Conservation (phyloP, 2,888 invertebrate genomes). For the Escarpia spicata region DNA sequence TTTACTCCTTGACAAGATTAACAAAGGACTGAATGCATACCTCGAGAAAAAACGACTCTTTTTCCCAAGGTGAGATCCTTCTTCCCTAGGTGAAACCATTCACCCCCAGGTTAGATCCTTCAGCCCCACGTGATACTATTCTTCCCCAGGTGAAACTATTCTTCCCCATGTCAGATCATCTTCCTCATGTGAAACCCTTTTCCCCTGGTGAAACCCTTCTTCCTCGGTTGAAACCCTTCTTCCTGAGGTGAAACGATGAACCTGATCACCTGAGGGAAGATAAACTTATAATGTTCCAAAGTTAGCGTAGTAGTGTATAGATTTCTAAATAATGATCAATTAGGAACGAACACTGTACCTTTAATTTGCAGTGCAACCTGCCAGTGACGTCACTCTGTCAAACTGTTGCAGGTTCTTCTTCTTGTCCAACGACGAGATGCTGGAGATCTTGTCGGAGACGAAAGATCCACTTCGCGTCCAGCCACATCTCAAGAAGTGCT, state of each 20-base stretch:
- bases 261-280: no score
- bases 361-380: not conserved
- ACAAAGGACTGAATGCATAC: constrained; percentile 66
- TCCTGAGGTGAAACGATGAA: not conserved
- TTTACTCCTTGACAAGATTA: constrained; percentile 64
- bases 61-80: constrained; percentile 58
- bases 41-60: constrained; percentile 66
- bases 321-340: no score
- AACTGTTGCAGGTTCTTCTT: constrained; percentile 62
- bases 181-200: no score
- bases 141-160: not conserved
- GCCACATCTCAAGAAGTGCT: constrained; percentile 66
- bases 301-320: no score
- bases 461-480: constrained; percentile 66
- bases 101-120: not conserved
- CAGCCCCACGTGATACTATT: not conserved
- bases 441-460: constrained; percentile 66
- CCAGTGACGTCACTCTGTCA: not conserved
- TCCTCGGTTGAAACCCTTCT: not conserved
- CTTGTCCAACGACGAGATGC: constrained; percentile 66
- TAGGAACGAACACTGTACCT: not conserved
- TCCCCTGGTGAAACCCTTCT: no score
- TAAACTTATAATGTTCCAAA: no score
- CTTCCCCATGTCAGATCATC: not conserved
- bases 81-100: not conserved